These are phyloP conservation scores for Megastigmus dorsalis DNA, from an alignment of 2,888 invertebrate species.

Conservation along the genomic window DNA sequence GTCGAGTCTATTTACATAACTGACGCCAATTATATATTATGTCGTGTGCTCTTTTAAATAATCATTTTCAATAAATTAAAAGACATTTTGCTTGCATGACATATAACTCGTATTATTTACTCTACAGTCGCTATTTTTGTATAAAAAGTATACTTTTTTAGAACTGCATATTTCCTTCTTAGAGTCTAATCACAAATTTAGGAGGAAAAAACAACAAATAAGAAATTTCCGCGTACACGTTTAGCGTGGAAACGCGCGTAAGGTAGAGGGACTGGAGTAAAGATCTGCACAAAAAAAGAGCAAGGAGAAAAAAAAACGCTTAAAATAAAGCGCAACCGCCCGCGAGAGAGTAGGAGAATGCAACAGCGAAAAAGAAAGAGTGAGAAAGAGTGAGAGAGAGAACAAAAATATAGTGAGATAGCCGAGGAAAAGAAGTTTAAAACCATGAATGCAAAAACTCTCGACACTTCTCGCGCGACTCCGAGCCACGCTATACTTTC, in stretches of 20 bases:
- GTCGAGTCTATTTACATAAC: too few species aligned
- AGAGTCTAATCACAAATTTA: neutral
- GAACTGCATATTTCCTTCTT: too few species aligned
- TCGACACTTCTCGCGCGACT: constrained; percentile 22
- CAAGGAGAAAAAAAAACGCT: constrained; percentile 7
- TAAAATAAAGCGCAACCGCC: constrained; percentile 19
- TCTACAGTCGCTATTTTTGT: too few species aligned
- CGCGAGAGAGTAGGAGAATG: neutral
- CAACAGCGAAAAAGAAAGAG: neutral
- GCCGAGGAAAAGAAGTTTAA: constrained; percentile 41
- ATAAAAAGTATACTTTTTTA: too few species aligned
- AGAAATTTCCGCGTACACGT: neutral
- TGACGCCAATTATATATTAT: too few species aligned
- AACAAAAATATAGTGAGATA: too few species aligned
- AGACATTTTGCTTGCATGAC: too few species aligned
- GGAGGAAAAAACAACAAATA: neutral
- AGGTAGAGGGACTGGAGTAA: neutral
- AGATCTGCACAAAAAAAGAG: neutral
- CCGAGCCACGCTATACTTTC: constrained; percentile 15
- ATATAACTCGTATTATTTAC: too few species aligned
- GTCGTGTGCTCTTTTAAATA: too few species aligned
- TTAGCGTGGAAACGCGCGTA: neutral
- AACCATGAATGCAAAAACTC: constrained; percentile 42
- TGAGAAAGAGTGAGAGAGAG: constrained; percentile 4
- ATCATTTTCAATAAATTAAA: too few species aligned